Percentiles rank a stretch among this genome's conserved stretches.
These are phyloP conservation scores for Coreoperca whiteheadi DNA, from an alignment of 2,113 vertebrate species.

Conservation along the genomic window DNA sequence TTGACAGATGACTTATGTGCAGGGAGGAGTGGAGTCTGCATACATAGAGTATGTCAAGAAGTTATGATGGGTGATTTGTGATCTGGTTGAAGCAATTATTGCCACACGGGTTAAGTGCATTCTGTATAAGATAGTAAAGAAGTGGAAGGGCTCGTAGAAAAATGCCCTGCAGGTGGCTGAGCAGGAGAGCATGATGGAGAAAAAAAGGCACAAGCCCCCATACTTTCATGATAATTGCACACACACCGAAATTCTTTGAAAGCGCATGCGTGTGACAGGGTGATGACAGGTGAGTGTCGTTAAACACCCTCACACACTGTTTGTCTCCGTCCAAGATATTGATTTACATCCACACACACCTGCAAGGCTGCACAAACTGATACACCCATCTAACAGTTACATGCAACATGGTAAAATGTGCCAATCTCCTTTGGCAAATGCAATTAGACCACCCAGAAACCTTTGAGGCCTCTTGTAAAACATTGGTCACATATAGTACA, in stretches of 20 bases:
- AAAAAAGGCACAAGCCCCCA: conserved; percentile 4
- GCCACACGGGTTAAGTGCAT: conserved; percentile 58
- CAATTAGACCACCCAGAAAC: conserved; percentile 75
- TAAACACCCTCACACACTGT: conserved; percentile 44
- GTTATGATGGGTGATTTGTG: conserved; percentile 69
- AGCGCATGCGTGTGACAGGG: conserved; percentile 26
- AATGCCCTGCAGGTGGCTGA: conserved; percentile 33
- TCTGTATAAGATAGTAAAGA: conserved; percentile 53
- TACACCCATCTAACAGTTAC: conserved; percentile 25
- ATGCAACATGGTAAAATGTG: conserved; percentile 13
- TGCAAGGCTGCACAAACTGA: conserved; percentile 37
- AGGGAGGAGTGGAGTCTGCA: conserved; percentile 54
- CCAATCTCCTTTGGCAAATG: conserved; percentile 50
- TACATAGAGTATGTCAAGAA: conserved; percentile 64
- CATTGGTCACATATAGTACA: conserved; percentile 58
- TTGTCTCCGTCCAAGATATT: conserved; percentile 23
- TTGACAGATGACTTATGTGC: conserved; percentile 62
- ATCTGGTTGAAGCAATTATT: conserved; percentile 61
- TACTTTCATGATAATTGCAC: neutral
- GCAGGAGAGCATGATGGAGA: conserved; percentile 8
- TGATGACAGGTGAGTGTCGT: conserved; percentile 42
- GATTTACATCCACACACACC: conserved; percentile 62
- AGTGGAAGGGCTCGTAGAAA: conserved; percentile 12
- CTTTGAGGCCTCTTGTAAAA: conserved; percentile 64
- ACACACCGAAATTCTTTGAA: conserved; percentile 31